Conservation (phyloP, 2,888 invertebrate species). For the Andrena chrysosceles region DNA sequence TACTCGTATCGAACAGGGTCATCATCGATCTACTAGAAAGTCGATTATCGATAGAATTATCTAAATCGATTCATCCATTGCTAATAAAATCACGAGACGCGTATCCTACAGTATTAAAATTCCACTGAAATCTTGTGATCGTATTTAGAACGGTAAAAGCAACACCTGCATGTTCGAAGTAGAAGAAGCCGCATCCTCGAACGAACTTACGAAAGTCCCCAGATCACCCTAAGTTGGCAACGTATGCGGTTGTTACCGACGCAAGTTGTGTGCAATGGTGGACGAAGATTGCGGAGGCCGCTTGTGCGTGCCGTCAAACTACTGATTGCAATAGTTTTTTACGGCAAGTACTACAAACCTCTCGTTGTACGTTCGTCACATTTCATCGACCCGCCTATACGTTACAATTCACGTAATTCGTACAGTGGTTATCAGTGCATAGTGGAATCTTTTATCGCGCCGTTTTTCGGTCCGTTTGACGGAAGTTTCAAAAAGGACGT, state of each 20-base stretch:
- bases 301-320: conserved; percentile 73
- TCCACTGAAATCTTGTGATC: not conserved
- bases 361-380: conserved; percentile 20
- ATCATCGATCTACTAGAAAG: too few species aligned
- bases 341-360: conserved; percentile 48
- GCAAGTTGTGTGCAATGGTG: conserved; percentile 75
- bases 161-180: not conserved
- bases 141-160: conserved; percentile 3
- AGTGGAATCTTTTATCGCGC: conserved; percentile 59
- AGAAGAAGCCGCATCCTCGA: not conserved
- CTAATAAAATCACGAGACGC: not conserved
- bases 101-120: not conserved
- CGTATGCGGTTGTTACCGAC: conserved; percentile 66
- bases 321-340: conserved; percentile 58
- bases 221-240: conserved; percentile 53
- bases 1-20: too few species aligned
- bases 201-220: conserved; percentile 39
- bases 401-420: conserved; percentile 25
- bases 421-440: conserved; percentile 36
- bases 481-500: conserved; percentile 38
- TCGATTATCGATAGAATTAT: not conserved
- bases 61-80: conserved; percentile 1
- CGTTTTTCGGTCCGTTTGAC: conserved; percentile 62
- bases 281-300: conserved; percentile 72
- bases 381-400: conserved; percentile 24